Evolutionary conservation across 2,888 invertebrate species (phyloP), one percentile per base, ranked within the genome.

Genomic region (Pherbina coryleti): DNA sequence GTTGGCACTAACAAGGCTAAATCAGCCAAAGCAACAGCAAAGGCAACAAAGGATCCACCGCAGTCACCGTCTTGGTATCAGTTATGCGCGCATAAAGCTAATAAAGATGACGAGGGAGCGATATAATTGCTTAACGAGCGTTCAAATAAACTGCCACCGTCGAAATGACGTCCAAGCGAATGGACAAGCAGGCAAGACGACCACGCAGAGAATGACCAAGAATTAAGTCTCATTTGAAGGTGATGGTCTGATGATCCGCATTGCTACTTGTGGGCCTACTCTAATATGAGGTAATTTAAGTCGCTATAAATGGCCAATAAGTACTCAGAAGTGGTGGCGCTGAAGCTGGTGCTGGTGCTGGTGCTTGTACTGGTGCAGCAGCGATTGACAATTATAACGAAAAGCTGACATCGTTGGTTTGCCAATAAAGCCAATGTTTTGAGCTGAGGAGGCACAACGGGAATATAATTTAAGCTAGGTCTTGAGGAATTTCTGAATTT

Each of bases 1-100:
- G 75, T 78, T 80, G 87, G 87, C 87, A 87, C 85, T 87, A 87
- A 87, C 87, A 88, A 88, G 87, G 85, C 87, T 83, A 85, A 85
- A 87, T 85, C 86, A 83, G 82, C 80, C 81, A 83, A 44, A 57
- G 70, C 74, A 78, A 51, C 37, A 53, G 53, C n/a, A 28, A 17
- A 31, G 34, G 19, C 66, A 60, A 34, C 44, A 64, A 3, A 14
- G 25, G 76, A 28, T n/a, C 37, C 71, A 72, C 62, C 51, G 51
- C 57, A 17, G 28, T 22, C 74, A 31, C 19, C 11, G 19, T 8
- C 19, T 17, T 37, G 19, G 25, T n/a, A 34, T 19, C 66, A 17
- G 7, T 19, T 37, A 28, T 44, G 49, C 55, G 28, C 76, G 22
- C 19, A 75, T 51, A 70, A 25, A 75, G 64, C 74, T 80, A 60